A percentile compares a stretch with the other conserved stretches of the same genome.
Conservation (phyloP, 2,113 vertebrate species). For the Phoxinus phoxinus region DNA sequence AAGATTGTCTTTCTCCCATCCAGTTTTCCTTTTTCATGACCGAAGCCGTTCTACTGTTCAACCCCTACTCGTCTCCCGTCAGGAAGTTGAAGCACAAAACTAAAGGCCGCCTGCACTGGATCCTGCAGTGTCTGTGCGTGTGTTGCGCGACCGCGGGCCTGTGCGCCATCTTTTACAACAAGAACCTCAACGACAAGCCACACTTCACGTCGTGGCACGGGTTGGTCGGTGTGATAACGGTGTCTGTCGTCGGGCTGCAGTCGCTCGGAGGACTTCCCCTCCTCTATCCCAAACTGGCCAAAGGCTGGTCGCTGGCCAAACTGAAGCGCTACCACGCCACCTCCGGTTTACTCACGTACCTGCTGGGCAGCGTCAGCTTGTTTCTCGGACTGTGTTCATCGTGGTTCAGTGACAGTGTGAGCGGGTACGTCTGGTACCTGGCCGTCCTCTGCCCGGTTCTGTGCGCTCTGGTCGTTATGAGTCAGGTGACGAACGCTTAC, state of each 20-base stretch:
- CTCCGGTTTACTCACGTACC: conserved; percentile 86
- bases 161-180: conserved; percentile 85
- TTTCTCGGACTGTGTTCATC: conserved; percentile 87
- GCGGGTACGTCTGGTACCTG: conserved; percentile 84
- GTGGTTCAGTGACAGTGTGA: conserved; percentile 86
- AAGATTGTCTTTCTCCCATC: not conserved
- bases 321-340: conserved; percentile 92
- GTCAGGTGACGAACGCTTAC: conserved; percentile 90
- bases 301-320: conserved; percentile 90
- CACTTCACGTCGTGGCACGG: conserved; percentile 93
- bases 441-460: conserved; percentile 81
- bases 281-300: conserved; percentile 86
- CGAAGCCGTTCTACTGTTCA: conserved; percentile 91
- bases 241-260: conserved; percentile 79
- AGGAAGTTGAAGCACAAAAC: conserved; percentile 82
- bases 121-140: conserved; percentile 84
- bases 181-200: conserved; percentile 84
- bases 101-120: conserved; percentile 87
- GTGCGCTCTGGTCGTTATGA: conserved; percentile 89
- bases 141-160: conserved; percentile 84
- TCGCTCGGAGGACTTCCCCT: conserved; percentile 81
- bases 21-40: conserved; percentile 97
- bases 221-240: conserved; percentile 81
- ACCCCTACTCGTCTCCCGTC: conserved; percentile 84
- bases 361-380: conserved; percentile 86